Evolutionary conservation across 1,140 invertebrate species (phyloP), one percentile per base, ranked within the genome.

Genomic region (Zaprionus camerounensis): DNA sequence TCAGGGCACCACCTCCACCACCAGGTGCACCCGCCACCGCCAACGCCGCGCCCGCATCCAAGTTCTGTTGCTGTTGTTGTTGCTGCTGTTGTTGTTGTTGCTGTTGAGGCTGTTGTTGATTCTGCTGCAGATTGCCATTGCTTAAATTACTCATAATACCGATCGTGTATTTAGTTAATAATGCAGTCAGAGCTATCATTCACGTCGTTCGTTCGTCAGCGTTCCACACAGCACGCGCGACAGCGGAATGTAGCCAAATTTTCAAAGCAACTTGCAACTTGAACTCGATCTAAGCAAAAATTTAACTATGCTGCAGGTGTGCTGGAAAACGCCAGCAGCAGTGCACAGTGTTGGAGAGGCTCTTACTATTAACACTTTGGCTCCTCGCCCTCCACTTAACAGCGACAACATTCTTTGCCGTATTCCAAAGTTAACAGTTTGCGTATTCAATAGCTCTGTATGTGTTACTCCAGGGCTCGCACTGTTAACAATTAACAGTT

Each of bases 141-240:
- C 81, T 88, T 85, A 92, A 65, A 82, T 92, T 92, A 75, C 87
- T 92, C 92, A 92, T 92, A 81, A 92, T 91, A 82, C 88, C 88
- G 73, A 92, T 80, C 46, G 82, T 86, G 51, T 91, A 91, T 88
- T 87, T 87, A 70, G 91, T 91, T 73, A 91, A 70, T 64, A 91
- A 82, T 78, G 84, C 84, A 66, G 85, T 91, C 80, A 91, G 71
- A 69, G 90, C 82, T 91, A 91, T 90, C 90, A 91, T 91, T 91
- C 86, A 91, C 81, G 55, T 72, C 81, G 49, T 72, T 59, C 41
- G 41, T 72, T 67, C 82, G 66, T 34, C 64, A 65, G 62, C 70
- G 74, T 75, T 64, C 71, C 65, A 70, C 58, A 57, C 71, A 61
- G 69, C 76, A 67, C 81, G 78, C 81, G 71, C 67, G 78, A 49